These are phyloP conservation scores for Gambusia yucatana DNA, from an alignment of 2,797 vertebrate genomes.

Conservation along the genomic window DNA sequence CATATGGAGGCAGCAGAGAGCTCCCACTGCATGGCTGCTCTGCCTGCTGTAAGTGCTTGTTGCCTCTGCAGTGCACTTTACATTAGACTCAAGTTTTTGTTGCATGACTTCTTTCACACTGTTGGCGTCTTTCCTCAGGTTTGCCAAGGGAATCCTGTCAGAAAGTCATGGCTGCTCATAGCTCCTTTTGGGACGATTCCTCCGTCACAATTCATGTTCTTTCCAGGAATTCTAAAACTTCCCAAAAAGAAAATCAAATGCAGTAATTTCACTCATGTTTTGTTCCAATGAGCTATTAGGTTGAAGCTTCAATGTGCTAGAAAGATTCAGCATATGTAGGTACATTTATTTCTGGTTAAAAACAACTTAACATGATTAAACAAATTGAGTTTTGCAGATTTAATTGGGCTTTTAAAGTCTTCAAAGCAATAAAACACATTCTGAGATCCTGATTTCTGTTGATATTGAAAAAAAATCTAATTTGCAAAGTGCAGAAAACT, in stretches of 20 bases:
- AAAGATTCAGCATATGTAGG: not conserved
- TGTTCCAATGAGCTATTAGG: not conserved
- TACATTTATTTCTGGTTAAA: not conserved
- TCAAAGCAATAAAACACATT: not conserved
- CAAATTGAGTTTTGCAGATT: not conserved
- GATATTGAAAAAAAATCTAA: not conserved
- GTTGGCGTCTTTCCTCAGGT: constrained; percentile 45
- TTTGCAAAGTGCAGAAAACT: not conserved
- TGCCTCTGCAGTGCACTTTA: constrained; percentile 49
- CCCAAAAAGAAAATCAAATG: not conserved
- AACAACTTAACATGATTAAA: not conserved
- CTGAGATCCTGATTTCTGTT: not conserved
- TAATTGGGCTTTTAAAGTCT: not conserved
- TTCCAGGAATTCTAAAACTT: not conserved
- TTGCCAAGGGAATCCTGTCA: constrained; percentile 49
- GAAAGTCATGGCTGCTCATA: constrained; percentile 19
- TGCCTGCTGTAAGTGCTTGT: constrained; percentile 32
- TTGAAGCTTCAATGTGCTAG: not conserved
- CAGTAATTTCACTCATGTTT: not conserved
- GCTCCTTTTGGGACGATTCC: constrained; percentile 9
- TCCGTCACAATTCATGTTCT: not conserved
- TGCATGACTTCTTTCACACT: constrained; percentile 61
- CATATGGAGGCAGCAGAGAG: constrained; percentile 22
- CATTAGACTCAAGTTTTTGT: constrained; percentile 65
- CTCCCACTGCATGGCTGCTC: constrained; percentile 30